These are phyloP conservation scores for Brachypalpus laphriformis DNA, from an alignment of 2,888 invertebrate genomes.

Conservation along the genomic window DNA sequence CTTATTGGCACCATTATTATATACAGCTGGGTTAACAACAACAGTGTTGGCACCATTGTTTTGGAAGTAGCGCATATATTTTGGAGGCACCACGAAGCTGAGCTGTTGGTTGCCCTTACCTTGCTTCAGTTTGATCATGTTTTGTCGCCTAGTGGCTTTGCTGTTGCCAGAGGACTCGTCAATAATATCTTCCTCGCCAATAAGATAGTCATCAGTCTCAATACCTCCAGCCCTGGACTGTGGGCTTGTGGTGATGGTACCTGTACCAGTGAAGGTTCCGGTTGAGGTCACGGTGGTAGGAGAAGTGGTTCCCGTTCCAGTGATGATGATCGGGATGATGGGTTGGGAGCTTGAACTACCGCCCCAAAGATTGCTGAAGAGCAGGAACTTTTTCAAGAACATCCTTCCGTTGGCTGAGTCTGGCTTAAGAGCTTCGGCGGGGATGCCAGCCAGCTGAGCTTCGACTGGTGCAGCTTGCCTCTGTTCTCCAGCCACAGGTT, in stretches of 20 bases:
- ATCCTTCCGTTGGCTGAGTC: constrained; percentile 79
- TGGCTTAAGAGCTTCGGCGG: constrained; percentile 59
- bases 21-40: constrained; percentile 29
- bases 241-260: constrained; percentile 72
- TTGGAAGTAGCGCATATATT: constrained; percentile 79
- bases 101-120: constrained; percentile 76
- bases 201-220: constrained; percentile 67
- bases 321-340: constrained; percentile 79
- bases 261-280: constrained; percentile 61
- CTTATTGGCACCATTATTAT: constrained; percentile 39
- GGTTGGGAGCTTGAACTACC: constrained; percentile 76
- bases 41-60: constrained; percentile 78
- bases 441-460: neutral
- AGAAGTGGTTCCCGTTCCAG: neutral
- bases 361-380: constrained; percentile 78
- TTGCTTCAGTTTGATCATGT: constrained; percentile 76
- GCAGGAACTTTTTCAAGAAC: constrained; percentile 79
- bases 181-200: constrained; percentile 73
- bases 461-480: constrained; percentile 27
- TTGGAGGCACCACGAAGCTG: constrained; percentile 78
- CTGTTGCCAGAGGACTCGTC: constrained; percentile 77
- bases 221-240: constrained; percentile 45
- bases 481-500: constrained; percentile 47
- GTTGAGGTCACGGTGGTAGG: constrained; percentile 68
- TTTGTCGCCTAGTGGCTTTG: constrained; percentile 77